Evolutionary conservation across 2,113 vertebrate genomes (phyloP).

Genomic region (Arvicanthis niloticus): DNA sequence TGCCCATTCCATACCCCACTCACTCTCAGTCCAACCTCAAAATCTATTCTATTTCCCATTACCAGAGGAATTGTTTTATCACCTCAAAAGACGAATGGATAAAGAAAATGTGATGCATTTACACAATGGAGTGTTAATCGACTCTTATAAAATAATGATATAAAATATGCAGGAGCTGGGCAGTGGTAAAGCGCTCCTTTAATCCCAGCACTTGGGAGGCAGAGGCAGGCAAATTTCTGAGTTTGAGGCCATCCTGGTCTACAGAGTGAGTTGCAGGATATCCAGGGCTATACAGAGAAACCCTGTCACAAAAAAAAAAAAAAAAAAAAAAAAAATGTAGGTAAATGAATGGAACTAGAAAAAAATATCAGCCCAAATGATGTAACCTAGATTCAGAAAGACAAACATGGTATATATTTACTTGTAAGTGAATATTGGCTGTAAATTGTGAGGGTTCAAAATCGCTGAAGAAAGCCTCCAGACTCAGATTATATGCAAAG

Average conservation of each 20-base stretch:
- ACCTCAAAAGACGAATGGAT: not conserved
- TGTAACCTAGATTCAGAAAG: not conserved
- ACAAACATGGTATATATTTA: not conserved
- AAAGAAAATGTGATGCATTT: not conserved
- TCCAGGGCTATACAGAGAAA: no score
- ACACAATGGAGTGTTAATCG: not conserved
- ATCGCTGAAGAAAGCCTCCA: no score
- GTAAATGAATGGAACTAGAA: not conserved
- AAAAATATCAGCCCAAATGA: not conserved
- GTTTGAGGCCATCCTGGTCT: no score
- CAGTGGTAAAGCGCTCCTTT: no score
- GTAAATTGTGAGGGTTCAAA: no score
- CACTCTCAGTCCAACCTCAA: not conserved
- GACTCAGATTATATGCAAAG: no score
- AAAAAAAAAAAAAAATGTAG: no score
- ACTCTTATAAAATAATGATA: not conserved
- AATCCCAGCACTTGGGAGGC: no score
- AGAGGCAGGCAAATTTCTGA: no score
- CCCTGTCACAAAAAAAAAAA: no score
- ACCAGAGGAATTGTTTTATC: accelerated
- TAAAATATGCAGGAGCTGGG: not conserved
- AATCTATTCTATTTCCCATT: not conserved
- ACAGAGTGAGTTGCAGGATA: no score
- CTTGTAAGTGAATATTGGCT: no score
- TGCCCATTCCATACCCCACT: not conserved